phyloP scores from a whole-genome alignment of 2,797 vertebrate species.

The Lepus oiostolus region DNA sequence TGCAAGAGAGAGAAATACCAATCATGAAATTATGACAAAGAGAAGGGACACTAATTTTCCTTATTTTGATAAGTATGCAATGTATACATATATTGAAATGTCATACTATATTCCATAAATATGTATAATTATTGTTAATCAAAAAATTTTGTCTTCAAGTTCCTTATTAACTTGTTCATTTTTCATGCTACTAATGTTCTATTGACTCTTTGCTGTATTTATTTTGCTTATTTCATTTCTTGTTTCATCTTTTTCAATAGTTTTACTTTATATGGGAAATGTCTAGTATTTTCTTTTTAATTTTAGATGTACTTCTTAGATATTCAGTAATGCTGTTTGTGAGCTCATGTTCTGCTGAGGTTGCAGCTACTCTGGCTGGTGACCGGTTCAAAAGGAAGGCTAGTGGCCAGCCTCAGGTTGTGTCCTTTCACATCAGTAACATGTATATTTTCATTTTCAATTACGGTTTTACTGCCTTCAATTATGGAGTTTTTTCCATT shows the following conservation, averaged over 20 bases:
- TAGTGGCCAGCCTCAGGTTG: too few species aligned
- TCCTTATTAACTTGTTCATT: neutral
- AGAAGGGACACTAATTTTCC: too few species aligned
- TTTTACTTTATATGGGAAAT: neutral
- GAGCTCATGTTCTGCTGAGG: neutral
- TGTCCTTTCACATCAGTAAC: neutral
- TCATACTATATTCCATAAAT: too few species aligned
- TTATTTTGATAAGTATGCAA: too few species aligned
- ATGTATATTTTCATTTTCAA: neutral
- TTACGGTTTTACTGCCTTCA: neutral
- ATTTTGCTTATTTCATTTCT: neutral
- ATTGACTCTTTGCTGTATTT: neutral
- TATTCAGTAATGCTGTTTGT: too few species aligned
- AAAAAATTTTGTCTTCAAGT: too few species aligned
- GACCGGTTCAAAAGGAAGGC: neutral
- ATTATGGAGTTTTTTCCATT: neutral
- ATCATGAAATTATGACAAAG: too few species aligned
- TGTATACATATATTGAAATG: too few species aligned
- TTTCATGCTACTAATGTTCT: neutral
- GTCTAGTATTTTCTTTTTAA: neutral
- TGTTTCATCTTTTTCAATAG: neutral
- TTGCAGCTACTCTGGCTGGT: fast-evolving
- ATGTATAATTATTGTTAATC: too few species aligned
- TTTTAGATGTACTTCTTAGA: neutral
- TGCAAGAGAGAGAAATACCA: too few species aligned